phyloP scores from a whole-genome alignment of 2,797 vertebrate genomes.

The Gymnoscopelus microlampas region DNA sequence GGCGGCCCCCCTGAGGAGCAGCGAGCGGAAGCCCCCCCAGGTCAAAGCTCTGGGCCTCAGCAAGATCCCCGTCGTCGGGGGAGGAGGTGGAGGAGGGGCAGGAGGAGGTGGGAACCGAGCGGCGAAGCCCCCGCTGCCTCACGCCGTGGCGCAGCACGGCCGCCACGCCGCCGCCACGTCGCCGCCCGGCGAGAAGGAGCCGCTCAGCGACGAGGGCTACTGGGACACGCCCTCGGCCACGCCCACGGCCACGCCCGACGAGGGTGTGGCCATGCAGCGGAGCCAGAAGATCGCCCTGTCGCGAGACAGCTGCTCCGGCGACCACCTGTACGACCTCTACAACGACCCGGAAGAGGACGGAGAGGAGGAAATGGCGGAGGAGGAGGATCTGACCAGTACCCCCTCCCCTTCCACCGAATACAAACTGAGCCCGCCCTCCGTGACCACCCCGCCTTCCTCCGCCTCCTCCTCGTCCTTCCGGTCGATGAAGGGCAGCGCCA shows the following conservation, averaged over 20 bases:
- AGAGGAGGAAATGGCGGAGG: conserved; percentile 62
- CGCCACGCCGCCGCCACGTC: conserved; percentile 65
- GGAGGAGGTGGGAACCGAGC: conserved; percentile 52
- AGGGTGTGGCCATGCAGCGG: conserved; percentile 74
- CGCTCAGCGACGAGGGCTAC: conserved; percentile 93
- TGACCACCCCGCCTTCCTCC: conserved; percentile 69
- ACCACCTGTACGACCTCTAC: conserved; percentile 92
- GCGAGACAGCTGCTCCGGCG: conserved; percentile 92
- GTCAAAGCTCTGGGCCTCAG: conserved; percentile 86
- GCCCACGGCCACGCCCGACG: conserved; percentile 90
- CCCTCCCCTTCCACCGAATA: conserved; percentile 85
- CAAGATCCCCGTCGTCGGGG: conserved; percentile 84
- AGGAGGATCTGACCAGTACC: conserved; percentile 67
- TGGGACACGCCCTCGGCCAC: conserved; percentile 95
- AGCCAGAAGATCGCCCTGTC: conserved; percentile 80
- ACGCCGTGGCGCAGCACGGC: conserved; percentile 55
- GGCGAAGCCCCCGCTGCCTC: conserved; percentile 66
- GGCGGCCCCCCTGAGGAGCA: conserved; percentile 43
- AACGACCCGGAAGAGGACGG: conserved; percentile 84
- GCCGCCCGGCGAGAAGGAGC: conserved; percentile 85
- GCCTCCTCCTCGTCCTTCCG: conserved; percentile 83
- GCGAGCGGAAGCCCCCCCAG: conserved; percentile 74
- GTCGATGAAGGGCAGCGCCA: conserved; percentile 89
- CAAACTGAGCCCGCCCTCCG: conserved; percentile 81
- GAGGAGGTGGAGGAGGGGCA: conserved; percentile 58